Base-by-base conservation (phyloP, 2,113 vertebrate genomes). In the Chlorodrepanis virens region DNA sequence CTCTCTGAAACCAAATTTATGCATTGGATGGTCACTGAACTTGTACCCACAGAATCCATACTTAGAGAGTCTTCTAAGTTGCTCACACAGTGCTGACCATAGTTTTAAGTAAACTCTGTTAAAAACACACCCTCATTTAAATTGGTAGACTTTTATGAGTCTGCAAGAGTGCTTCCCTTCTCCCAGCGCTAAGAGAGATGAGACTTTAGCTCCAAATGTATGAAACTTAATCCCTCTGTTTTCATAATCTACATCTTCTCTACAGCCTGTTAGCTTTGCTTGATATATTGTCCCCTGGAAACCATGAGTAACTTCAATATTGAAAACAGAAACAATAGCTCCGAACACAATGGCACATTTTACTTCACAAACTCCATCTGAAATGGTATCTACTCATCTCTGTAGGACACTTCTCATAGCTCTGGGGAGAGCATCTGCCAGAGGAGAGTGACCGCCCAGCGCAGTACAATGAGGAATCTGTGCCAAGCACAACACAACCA, bases 281-380 rank as follows among this genome's bases (percentile, higher is more conserved):
- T 96, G 91, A 95, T 83, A 92, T 95, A 94, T 88, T 95, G 93
- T 88, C 49, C 95, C 83, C 64, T 83, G 70, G 93, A 97, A 96
- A 96, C 86, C 84, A 83, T 23, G 5, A 95, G 86, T 87, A 85
- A 94, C 81, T 93, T 89, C 84, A 93, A 96, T 95, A 96, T 68
- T 95, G 90, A 88, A 96, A 97, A 60, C 92, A 96, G 97, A 95
- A 95, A 96, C 94, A 96, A 97, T 90, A 94, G 84, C 65, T 94
- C 72, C 0, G 0, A 96, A 94, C 65, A 95, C 95, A 97, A 96
- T 75, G 82, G 89, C 52, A 87, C 83, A 89, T 94, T 94, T 96
- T 49, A 84, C 57, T 93, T 80, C 53, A 87, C 82, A 65, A 94
- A 79, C 78, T 87, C 76, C 90, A 83, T 77, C 70, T 94, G 93